A percentile compares a stretch with the other conserved stretches of the same genome.
Conservation (phyloP, 2,888 invertebrate species). For the Eupeodes luniger region DNA sequence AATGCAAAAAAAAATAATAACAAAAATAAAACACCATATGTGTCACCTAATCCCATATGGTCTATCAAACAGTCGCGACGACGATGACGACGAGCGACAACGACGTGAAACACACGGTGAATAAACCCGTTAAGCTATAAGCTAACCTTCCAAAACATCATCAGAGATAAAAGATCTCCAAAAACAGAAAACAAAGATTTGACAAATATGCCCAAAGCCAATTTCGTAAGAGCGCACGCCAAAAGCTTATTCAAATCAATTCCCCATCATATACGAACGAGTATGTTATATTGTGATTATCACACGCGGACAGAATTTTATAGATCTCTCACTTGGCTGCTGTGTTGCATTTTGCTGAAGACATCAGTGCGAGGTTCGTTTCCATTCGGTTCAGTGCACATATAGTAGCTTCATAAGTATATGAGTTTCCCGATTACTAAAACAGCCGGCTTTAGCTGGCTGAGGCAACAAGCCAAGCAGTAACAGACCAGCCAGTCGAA, state of each 20-base stretch:
- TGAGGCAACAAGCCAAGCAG: not conserved
- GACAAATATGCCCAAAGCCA: slow-evolving; percentile 58
- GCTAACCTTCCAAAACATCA: not conserved
- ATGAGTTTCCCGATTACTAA: not conserved
- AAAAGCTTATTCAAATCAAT: slow-evolving; percentile 70
- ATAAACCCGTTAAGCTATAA: slow-evolving; percentile 39
- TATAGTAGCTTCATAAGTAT: not conserved
- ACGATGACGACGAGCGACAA: too few relatives aligned
- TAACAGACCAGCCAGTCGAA: not conserved
- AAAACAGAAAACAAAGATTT: slow-evolving; percentile 62
- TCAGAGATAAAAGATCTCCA: slow-evolving; percentile 61
- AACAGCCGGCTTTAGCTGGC: slow-evolving; percentile 10
- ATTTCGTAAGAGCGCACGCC: slow-evolving; percentile 58
- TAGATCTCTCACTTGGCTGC: slow-evolving; percentile 34
- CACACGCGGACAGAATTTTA: slow-evolving; percentile 53
- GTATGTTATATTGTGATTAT: slow-evolving; percentile 25
- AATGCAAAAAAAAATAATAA: slow-evolving; percentile 2
- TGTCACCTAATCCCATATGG: slow-evolving; percentile 51
- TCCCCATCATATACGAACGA: slow-evolving; percentile 10
- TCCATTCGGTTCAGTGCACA: not conserved
- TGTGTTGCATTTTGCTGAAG: not conserved
- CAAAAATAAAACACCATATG: slow-evolving; percentile 48
- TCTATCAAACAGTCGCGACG: slow-evolving; percentile 50
- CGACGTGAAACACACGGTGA: slow-evolving; percentile 23
- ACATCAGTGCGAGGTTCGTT: not conserved